Conservation (phyloP, 2,888 invertebrate genomes). For the Camponotus fellah region DNA sequence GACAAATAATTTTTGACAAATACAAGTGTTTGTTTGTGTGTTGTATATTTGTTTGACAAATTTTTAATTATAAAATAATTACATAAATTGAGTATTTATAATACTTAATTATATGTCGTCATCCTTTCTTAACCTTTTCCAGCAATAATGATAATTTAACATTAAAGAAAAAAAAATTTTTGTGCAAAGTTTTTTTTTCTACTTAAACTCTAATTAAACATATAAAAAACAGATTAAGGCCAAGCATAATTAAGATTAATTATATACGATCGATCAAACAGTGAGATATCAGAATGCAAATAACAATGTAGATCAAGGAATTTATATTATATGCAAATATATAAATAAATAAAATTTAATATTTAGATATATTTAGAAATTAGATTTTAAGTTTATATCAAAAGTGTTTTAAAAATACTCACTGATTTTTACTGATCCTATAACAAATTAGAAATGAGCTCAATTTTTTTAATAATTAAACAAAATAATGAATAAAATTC, state of each 20-base stretch:
- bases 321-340: constrained; percentile 45
- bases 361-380: constrained; percentile 54
- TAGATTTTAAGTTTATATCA: constrained; percentile 43
- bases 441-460: not conserved
- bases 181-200: constrained; percentile 30
- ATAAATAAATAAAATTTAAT: constrained; percentile 52
- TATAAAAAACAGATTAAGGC: constrained; percentile 39
- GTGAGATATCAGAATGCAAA: constrained; percentile 68
- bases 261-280: constrained; percentile 66
- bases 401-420: constrained; percentile 29
- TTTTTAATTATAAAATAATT: constrained; percentile 39
- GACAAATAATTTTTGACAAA: constrained; percentile 1
- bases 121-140: constrained; percentile 43
- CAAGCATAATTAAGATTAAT: constrained; percentile 63
- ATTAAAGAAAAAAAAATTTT: constrained; percentile 30
- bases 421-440: constrained; percentile 1
- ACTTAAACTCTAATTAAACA: constrained; percentile 38
- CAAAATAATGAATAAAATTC: constrained; percentile 18
- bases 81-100: constrained; percentile 38
- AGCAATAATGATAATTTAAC: constrained; percentile 51
- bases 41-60: constrained; percentile 29
- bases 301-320: constrained; percentile 61
- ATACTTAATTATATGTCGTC: constrained; percentile 42
- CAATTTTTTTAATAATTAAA: constrained; percentile 14
- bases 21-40: constrained; percentile 5